Conservation (phyloP, 2,888 invertebrate genomes). For the Peribatodes rhomboidaria region DNA sequence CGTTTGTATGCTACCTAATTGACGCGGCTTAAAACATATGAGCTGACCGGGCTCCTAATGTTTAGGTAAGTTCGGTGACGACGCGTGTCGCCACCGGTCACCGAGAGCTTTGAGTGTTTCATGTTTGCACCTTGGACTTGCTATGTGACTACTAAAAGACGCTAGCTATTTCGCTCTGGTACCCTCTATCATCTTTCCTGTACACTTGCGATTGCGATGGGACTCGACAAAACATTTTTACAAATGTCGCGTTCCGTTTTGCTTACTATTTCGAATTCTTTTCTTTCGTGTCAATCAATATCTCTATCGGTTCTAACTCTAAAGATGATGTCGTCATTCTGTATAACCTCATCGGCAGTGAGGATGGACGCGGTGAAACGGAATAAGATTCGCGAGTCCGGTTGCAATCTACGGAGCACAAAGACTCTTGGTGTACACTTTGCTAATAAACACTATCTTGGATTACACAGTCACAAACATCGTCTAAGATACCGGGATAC, state of each 20-base stretch:
- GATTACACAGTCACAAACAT: slow-evolving; percentile 86
- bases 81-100: slow-evolving; percentile 74
- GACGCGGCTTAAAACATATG: slow-evolving; percentile 25
- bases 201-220: slow-evolving; percentile 84
- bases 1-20: background rate
- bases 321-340: slow-evolving; percentile 17
- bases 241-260: slow-evolving; percentile 64
- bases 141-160: slow-evolving; percentile 85
- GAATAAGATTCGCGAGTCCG: slow-evolving; percentile 79
- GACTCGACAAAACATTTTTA: slow-evolving; percentile 71
- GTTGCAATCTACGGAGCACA: slow-evolving; percentile 87
- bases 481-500: slow-evolving; percentile 55
- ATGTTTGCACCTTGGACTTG: slow-evolving; percentile 88
- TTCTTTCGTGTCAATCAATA: slow-evolving; percentile 33
- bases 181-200: slow-evolving; percentile 85
- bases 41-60: slow-evolving; percentile 53
- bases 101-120: slow-evolving; percentile 87
- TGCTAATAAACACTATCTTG: slow-evolving; percentile 84
- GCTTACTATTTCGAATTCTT: slow-evolving; percentile 47
- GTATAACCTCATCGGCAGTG: slow-evolving; percentile 30
- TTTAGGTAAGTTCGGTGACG: slow-evolving; percentile 81
- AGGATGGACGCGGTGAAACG: slow-evolving; percentile 57
- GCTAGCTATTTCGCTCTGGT: slow-evolving; percentile 86
- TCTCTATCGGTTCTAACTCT: background rate
- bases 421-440: slow-evolving; percentile 86